Base-by-base conservation (phyloP, 2,113 vertebrate species). In the Pampusana beccarii region DNA sequence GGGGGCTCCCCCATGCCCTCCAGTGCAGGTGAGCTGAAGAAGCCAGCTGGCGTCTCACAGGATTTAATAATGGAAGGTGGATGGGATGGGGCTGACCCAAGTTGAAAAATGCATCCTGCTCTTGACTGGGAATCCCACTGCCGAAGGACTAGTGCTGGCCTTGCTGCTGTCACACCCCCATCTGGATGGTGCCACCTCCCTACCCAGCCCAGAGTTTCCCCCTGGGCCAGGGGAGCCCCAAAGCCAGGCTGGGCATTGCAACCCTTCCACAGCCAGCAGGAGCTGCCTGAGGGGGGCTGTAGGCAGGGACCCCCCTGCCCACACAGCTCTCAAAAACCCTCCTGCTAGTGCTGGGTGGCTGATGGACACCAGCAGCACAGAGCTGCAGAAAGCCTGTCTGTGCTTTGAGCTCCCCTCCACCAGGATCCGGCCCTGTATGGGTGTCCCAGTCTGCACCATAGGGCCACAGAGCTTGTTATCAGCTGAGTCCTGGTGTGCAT, bases 401-500 rank as follows among this genome's bases (percentile, higher is more conserved):
- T 1, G 3, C 24, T 57, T 38, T 56, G 36, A 7, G 34, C 40
- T 82, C 42, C 13, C 4, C 80, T 79, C 14, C 14, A 18, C 14
- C 24, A 62, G 66, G 66, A 67, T 56, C 25, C 6, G 6, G 8
- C 53, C 24, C 66, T 7, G 0, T n/a, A 11, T 12, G 34, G 13
- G 14, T 71, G 33, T 34, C 28, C 21, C 56, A 66, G 36, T 20
- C 21, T 4, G 8, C 0, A 0, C 40, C 9, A 11, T n/a, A 46
- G 17, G 29, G 29, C 34, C 7, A 0, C 46, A 71, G 40, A 71
- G 17, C 1, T 0, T 2, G 2, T 33, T 86, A 86, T 61, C 46
- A 67, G 12, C 24, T 24, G 21, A 40, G 38, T 79, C 21, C n/a
- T 62, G 10, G 10, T 66, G 56, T 4, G 1, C 34, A 36, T 75